A percentile compares a stretch with the other conserved stretches of the same genome.
phyloP scores from a whole-genome alignment of 2,797 vertebrate species.

The Chloroceryle amazona region DNA sequence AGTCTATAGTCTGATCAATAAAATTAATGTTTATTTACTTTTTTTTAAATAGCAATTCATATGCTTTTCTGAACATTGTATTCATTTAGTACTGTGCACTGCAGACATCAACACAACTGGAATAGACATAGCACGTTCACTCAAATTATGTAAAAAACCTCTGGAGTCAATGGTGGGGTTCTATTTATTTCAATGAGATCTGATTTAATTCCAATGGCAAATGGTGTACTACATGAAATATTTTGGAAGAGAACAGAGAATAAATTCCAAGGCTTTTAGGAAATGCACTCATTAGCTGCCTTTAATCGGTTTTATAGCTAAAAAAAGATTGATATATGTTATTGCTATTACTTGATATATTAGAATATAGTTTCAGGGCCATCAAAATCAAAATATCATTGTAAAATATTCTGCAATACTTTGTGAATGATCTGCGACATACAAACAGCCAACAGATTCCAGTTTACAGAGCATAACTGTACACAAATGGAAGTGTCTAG shows the following conservation, averaged over 20 bases:
- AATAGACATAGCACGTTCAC: background rate
- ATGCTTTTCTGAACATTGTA: background rate
- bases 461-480: background rate
- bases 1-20: background rate
- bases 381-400: background rate
- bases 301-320: background rate
- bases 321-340: background rate
- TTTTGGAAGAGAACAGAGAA: background rate
- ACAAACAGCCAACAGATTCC: background rate
- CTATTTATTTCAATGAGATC: background rate
- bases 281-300: background rate
- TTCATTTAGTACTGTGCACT: background rate
- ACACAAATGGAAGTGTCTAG: background rate
- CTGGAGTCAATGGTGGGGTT: background rate
- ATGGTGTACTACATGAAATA: background rate
- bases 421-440: background rate
- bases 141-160: background rate
- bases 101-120: background rate
- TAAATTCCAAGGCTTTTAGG: background rate
- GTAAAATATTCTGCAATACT: background rate
- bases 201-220: background rate
- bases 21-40: background rate
- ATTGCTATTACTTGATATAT: background rate
- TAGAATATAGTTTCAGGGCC: background rate
- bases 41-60: background rate